A percentile compares a stretch with the other conserved stretches of the same genome.
These are phyloP conservation scores for Drosophila albomicans DNA, from an alignment of 1,140 invertebrate species.

Conservation along the genomic window DNA sequence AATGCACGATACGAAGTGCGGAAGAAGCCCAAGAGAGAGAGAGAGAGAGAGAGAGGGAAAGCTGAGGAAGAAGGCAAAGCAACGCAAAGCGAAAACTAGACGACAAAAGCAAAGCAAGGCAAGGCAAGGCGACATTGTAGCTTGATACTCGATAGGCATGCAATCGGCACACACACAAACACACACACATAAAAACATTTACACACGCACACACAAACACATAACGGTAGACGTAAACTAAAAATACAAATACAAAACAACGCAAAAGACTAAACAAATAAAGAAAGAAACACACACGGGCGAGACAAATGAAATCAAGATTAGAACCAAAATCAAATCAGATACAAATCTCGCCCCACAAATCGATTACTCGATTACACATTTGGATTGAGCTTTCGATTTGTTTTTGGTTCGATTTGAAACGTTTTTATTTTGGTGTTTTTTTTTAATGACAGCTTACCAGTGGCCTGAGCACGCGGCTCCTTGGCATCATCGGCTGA, in stretches of 20 bases:
- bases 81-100: conserved; percentile 18
- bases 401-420: conserved; percentile 13
- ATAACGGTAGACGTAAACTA: conserved; percentile 2
- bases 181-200: conserved; percentile 7
- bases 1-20: conserved; percentile 10
- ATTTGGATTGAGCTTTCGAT: conserved; percentile 3
- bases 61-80: conserved; percentile 14
- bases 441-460: conserved; percentile 60
- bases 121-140: conserved; percentile 13
- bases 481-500: conserved; percentile 71
- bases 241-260: conserved; percentile 1
- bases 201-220: not conserved
- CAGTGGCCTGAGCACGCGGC: conserved; percentile 65
- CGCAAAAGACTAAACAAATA: conserved; percentile 23
- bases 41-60: conserved; percentile 20
- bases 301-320: conserved; percentile 15
- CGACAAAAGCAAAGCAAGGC: not conserved
- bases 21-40: not conserved
- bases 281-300: conserved; percentile 15
- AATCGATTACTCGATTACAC: conserved; percentile 1
- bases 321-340: conserved; percentile 11
- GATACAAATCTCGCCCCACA: conserved; percentile 23
- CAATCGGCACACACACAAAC: conserved; percentile 29
- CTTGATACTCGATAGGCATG: conserved; percentile 22
- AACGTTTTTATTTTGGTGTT: not conserved